Conservation (phyloP, 2,888 invertebrate species). For the Abrostola tripartita region DNA sequence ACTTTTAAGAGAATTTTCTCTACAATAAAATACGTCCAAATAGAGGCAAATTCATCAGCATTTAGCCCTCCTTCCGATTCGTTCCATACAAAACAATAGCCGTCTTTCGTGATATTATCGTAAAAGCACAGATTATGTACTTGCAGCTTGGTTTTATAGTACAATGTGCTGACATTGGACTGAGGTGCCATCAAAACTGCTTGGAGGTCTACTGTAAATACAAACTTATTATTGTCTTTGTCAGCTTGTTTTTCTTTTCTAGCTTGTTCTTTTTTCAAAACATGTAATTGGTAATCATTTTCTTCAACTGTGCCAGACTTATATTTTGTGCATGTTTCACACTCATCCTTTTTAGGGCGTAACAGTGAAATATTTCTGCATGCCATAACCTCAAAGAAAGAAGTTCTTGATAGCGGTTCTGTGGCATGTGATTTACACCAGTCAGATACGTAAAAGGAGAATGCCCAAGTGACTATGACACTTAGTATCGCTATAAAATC, state of each 20-base stretch:
- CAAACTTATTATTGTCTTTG: slow-evolving; percentile 24
- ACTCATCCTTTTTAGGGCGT: slow-evolving; percentile 16
- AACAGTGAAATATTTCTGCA: slow-evolving; percentile 10
- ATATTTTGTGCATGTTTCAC: slow-evolving; percentile 10
- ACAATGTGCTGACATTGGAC: slow-evolving; percentile 31
- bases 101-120: slow-evolving; percentile 33
- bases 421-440: slow-evolving; percentile 21
- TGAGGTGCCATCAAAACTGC: slow-evolving; percentile 35
- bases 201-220: slow-evolving; percentile 35
- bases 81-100: slow-evolving; percentile 40
- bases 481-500: too few species aligned
- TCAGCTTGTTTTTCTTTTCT: slow-evolving; percentile 35
- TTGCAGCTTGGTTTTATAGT: slow-evolving; percentile 43
- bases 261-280: slow-evolving; percentile 31
- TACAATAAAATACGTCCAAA: slow-evolving; percentile 24
- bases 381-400: slow-evolving; percentile 9
- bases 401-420: slow-evolving; percentile 12
- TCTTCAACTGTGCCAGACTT: slow-evolving; percentile 10
- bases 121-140: slow-evolving; percentile 32
- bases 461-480: too few species aligned
- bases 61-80: slow-evolving; percentile 40
- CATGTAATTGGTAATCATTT: slow-evolving; percentile 11
- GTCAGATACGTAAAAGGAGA: slow-evolving; percentile 24
- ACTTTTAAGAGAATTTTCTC: slow-evolving; percentile 9
- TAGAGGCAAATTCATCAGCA: slow-evolving; percentile 41